phyloP scores from a whole-genome alignment of 2,888 invertebrate genomes.

The Pammene aurita region DNA sequence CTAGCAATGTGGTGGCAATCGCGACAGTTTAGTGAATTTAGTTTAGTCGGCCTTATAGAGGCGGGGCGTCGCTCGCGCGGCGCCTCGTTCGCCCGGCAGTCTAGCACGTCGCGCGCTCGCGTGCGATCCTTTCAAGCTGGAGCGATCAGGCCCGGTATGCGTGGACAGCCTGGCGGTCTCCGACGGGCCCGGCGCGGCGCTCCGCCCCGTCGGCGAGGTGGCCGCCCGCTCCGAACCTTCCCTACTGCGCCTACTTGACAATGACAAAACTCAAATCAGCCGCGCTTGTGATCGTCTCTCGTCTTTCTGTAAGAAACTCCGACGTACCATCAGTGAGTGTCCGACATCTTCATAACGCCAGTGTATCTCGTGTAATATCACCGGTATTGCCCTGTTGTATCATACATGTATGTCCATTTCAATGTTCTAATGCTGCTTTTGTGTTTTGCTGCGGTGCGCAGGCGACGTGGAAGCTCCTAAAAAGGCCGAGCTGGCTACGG shows the following conservation, averaged over 20 bases:
- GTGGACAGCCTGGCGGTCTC: conserved; percentile 79
- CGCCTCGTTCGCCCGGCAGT: conserved; percentile 67
- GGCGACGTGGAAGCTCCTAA: conserved; percentile 82
- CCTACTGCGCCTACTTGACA: conserved; percentile 72
- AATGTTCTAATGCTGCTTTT: conserved; percentile 82
- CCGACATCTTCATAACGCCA: conserved; percentile 32
- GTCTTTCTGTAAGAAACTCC: conserved; percentile 79
- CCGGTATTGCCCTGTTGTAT: conserved; percentile 45
- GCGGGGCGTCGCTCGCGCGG: conserved; percentile 57
- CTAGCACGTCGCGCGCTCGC: conserved; percentile 73
- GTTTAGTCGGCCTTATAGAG: conserved; percentile 52
- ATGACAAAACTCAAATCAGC: conserved; percentile 73
- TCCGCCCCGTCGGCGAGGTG: conserved; percentile 73
- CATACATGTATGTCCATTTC: conserved; percentile 57
- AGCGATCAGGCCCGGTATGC: conserved; percentile 80
- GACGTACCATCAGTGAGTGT: conserved; percentile 81
- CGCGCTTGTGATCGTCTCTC: conserved; percentile 76
- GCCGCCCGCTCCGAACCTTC: conserved; percentile 74
- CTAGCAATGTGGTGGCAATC: not conserved
- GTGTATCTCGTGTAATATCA: conserved; percentile 35
- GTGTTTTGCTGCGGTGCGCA: conserved; percentile 77
- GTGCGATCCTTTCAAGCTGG: conserved; percentile 79
- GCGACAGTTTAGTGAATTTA: conserved; percentile 6
- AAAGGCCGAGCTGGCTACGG: conserved; percentile 79
- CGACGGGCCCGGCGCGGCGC: conserved; percentile 64